Evolutionary conservation across 2,888 invertebrate species (phyloP).

Genomic region (Ashinkailepas kermadecensis): DNA sequence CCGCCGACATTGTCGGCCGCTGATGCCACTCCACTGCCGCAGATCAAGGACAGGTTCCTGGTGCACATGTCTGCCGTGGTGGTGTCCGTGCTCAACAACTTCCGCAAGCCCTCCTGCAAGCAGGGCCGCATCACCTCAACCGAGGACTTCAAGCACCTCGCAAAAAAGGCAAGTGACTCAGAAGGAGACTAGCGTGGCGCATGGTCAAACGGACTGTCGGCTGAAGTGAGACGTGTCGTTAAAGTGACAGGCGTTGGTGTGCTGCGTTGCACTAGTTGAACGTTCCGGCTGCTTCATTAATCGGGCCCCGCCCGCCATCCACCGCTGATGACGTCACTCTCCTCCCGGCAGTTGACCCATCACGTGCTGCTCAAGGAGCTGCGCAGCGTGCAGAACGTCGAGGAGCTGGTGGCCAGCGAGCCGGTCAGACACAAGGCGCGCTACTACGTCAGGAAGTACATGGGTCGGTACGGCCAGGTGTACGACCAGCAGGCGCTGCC

Average conservation of each 20-base stretch:
- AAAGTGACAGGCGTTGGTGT: no score
- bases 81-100: conserved; percentile 79
- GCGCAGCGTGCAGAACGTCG: conserved; percentile 78
- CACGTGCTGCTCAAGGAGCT: conserved; percentile 92
- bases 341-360: conserved; percentile 67
- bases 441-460: conserved; percentile 90
- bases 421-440: conserved; percentile 90
- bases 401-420: conserved; percentile 77
- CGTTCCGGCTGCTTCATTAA: no score
- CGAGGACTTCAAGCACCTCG: conserved; percentile 89
- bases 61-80: conserved; percentile 64
- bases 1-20: no score
- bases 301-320: no score
- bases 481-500: neutral
- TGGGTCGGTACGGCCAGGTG: conserved; percentile 75
- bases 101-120: conserved; percentile 73
- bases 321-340: no score
- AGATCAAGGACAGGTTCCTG: conserved; percentile 70
- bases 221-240: no score
- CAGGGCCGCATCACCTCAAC: conserved; percentile 76
- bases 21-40: neutral
- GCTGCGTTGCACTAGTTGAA: no score
- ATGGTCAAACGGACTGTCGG: no score
- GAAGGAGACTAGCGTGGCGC: no score
- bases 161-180: conserved; percentile 63